These are phyloP conservation scores for Leptopilina myrica DNA, from an alignment of 2,888 invertebrate genomes.

Conservation along the genomic window DNA sequence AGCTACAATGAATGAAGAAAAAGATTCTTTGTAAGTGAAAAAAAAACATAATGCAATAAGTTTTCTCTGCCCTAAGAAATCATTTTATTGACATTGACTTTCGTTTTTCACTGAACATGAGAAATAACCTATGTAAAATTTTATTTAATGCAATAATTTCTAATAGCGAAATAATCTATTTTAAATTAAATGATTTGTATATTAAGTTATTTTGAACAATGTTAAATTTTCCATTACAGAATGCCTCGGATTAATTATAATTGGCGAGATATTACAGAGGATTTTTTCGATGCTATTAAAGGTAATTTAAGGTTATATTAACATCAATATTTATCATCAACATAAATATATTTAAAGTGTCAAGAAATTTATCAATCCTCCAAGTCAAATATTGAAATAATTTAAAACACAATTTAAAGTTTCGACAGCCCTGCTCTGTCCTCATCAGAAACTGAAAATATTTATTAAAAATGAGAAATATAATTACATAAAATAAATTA, in stretches of 20 bases:
- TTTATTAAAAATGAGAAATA: no score
- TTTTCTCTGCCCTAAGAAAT: not conserved
- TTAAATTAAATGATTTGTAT: not conserved
- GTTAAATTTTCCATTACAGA: conserved; percentile 59
- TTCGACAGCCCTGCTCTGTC: no score
- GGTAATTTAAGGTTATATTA: conserved; percentile 71
- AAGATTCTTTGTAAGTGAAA: conserved; percentile 70
- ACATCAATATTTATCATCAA: conserved; percentile 5
- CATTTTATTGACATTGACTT: not conserved
- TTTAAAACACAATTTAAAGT: no score
- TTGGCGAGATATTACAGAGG: conserved; percentile 84
- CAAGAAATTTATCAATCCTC: no score
- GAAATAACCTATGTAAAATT: conserved; percentile 59
- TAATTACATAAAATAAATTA: no score
- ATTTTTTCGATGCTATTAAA: conserved; percentile 82
- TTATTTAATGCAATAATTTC: conserved; percentile 49
- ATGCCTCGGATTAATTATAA: conserved; percentile 78
- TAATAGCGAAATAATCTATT: conserved; percentile 8
- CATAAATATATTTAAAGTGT: no score
- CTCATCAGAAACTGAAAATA: no score
- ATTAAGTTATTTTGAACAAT: conserved; percentile 39
- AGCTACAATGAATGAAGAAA: conserved; percentile 70
- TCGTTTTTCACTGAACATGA: conserved; percentile 1
- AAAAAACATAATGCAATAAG: conserved; percentile 4
- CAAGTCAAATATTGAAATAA: no score